phyloP scores from a whole-genome alignment of 2,888 invertebrate genomes.

The Papilio demoleus region DNA sequence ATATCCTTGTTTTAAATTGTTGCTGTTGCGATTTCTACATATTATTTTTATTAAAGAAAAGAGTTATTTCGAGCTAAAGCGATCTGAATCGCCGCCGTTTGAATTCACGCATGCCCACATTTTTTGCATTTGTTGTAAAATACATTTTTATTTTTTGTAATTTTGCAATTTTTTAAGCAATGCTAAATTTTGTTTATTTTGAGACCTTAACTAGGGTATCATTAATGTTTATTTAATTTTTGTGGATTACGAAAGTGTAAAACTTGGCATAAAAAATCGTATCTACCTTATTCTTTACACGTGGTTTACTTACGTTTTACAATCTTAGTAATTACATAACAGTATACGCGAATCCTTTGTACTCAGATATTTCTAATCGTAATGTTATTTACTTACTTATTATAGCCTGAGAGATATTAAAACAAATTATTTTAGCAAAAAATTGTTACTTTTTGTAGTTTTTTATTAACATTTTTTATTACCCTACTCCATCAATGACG shows the following conservation, averaged over 20 bases:
- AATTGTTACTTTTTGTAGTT: too few species aligned
- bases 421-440: too few species aligned
- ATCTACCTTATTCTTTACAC: not conserved
- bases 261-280: constrained; percentile 15
- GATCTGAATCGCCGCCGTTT: constrained; percentile 22
- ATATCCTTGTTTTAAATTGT: not conserved
- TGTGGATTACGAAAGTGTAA: not conserved
- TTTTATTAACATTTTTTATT: too few species aligned
- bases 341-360: not conserved
- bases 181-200: too few species aligned
- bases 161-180: not conserved
- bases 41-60: not conserved
- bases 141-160: not conserved
- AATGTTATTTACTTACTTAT: too few species aligned
- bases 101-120: constrained; percentile 18
- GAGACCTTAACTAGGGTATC: not conserved
- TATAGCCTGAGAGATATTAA: too few species aligned
- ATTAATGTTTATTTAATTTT: not conserved
- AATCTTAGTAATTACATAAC: constrained; percentile 15
- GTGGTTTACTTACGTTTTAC: constrained; percentile 16
- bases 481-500: too few species aligned
- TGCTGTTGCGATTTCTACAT: constrained; percentile 5
- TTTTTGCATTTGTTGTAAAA: not conserved
- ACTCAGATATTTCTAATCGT: not conserved
- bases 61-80: constrained; percentile 27